Percentiles rank a stretch among this genome's conserved stretches.
phyloP scores from a whole-genome alignment of 2,797 vertebrate species.

The Enteromius radiatus region DNA sequence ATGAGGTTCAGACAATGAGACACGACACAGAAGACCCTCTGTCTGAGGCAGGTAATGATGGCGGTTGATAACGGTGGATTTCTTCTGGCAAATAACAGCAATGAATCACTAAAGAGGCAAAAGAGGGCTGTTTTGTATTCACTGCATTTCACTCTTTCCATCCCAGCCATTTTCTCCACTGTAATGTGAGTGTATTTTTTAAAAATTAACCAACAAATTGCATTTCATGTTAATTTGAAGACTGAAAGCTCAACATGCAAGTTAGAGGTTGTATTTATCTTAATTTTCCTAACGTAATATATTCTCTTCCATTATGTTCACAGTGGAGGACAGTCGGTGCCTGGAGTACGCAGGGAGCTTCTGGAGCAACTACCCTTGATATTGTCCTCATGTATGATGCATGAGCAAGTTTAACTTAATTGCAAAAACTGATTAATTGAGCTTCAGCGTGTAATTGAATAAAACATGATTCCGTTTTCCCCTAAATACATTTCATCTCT shows the following conservation, averaged over 20 bases:
- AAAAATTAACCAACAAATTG: conserved; percentile 39
- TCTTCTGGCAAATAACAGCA: conserved; percentile 72
- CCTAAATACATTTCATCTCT: conserved; percentile 80
- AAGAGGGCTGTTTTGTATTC: conserved; percentile 49
- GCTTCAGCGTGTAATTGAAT: conserved; percentile 79
- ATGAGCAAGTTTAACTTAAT: conserved; percentile 84
- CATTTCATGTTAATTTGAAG: conserved; percentile 41
- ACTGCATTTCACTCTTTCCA: conserved; percentile 20
- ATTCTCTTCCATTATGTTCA: conserved; percentile 57
- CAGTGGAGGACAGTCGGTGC: conserved; percentile 51
- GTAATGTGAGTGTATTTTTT: conserved; percentile 36
- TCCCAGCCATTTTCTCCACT: conserved; percentile 30
- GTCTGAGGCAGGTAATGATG: conserved; percentile 69
- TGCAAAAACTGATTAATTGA: conserved; percentile 85
- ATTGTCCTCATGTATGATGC: conserved; percentile 80
- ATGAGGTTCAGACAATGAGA: conserved; percentile 71
- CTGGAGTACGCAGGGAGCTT: conserved; percentile 37
- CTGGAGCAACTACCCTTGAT: conserved; percentile 68
- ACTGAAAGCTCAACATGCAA: conserved; percentile 18
- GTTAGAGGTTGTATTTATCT: conserved; percentile 55
- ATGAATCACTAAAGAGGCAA: conserved; percentile 48
- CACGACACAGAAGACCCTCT: conserved; percentile 67
- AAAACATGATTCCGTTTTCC: conserved; percentile 81
- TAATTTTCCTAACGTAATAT: conserved; percentile 52
- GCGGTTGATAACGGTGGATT: conserved; percentile 67